Percentiles rank a stretch among this genome's conserved stretches.
phyloP scores from a whole-genome alignment of 2,797 vertebrate species.

The Sebastes dallii region DNA sequence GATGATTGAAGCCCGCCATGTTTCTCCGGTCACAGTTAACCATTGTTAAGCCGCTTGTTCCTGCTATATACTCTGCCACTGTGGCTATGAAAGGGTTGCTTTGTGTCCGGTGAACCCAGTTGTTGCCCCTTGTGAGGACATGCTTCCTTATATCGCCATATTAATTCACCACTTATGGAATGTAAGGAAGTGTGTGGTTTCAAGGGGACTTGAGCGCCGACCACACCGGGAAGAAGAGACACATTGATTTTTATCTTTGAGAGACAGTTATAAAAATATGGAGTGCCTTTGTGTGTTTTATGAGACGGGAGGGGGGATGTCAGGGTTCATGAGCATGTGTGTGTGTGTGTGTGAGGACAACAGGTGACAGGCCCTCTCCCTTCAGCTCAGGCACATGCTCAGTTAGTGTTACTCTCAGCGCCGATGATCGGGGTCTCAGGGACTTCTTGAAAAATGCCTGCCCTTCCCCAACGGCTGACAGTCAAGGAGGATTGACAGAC shows the following conservation, averaged over 20 bases:
- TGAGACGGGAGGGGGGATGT: conserved; percentile 24
- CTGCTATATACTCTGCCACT: conserved; percentile 45
- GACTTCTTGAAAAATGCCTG: conserved; percentile 73
- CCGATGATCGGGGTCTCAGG: conserved; percentile 49
- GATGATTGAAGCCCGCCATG: not conserved
- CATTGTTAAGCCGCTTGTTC: conserved; percentile 60
- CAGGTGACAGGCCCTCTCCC: conserved; percentile 74
- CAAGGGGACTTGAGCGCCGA: conserved; percentile 77
- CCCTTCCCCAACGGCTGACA: conserved; percentile 71
- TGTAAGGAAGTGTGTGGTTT: conserved; percentile 99
- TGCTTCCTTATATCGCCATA: conserved; percentile 99
- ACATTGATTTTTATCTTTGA: not conserved
- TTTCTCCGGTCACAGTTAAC: conserved; percentile 65
- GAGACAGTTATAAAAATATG: not conserved
- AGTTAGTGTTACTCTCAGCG: conserved; percentile 64
- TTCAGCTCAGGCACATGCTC: conserved; percentile 62
- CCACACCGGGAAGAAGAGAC: not conserved
- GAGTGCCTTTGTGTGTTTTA: conserved; percentile 35
- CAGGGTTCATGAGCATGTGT: conserved; percentile 9
- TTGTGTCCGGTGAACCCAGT: conserved; percentile 75
- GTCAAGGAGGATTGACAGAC: conserved; percentile 81
- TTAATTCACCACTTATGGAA: conserved; percentile 96
- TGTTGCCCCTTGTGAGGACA: conserved; percentile 88
- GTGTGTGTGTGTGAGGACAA: conserved; percentile 48
- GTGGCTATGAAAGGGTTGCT: conserved; percentile 72